Evolutionary conservation across 2,797 vertebrate genomes (phyloP), one percentile per base, ranked within the genome.

Genomic region (Hephaestus fuliginosus): DNA sequence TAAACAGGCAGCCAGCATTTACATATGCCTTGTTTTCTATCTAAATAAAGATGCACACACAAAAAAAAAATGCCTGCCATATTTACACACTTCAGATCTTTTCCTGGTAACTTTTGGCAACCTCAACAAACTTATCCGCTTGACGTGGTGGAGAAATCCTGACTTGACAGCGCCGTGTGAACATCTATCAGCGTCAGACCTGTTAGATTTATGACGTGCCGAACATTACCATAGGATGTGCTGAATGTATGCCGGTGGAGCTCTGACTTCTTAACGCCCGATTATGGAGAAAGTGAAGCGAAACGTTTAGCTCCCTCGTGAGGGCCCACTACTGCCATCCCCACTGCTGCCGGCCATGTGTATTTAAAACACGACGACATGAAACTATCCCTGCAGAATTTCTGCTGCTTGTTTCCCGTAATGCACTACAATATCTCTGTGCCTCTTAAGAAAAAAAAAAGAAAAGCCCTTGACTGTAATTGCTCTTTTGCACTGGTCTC

Each of bases 401-500:
- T 65, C 74, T 74, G 61, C 82, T 70, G 80, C 83, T 77, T 81
- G 79, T 92, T 89, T 79, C 70, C 68, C 85, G 57, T 89, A 92
- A 91, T 90, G 81, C 76, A 78, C 82, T 74, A 88, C 80, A 89
- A 86, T 74, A 83, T 86, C 80, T 82, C 77, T 53, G 58, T 62
- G 61, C 83, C 83, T 92, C 80, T 74, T 66, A 70, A 57, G 33
- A 70, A 83, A 82, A 77, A 77, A 81, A 84, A 84, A 85, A 79
- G 22, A 84, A 84, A 85, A 79, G 22, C 46, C 64, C 75, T 80
- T 66, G 65, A 92, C 89, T 86, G 89, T 94, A 95, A 95, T 94
- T 94, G 93, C 87, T 93, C 89, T 94, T 93, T 91, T 89, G 83
- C 91, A 90, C 86, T 51, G 44, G 85, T 88, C 89, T 87, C 88